Percentiles rank a stretch among this genome's conserved stretches.
These are phyloP conservation scores for Lysandra bellargus DNA, from an alignment of 2,888 invertebrate species.

Conservation along the genomic window DNA sequence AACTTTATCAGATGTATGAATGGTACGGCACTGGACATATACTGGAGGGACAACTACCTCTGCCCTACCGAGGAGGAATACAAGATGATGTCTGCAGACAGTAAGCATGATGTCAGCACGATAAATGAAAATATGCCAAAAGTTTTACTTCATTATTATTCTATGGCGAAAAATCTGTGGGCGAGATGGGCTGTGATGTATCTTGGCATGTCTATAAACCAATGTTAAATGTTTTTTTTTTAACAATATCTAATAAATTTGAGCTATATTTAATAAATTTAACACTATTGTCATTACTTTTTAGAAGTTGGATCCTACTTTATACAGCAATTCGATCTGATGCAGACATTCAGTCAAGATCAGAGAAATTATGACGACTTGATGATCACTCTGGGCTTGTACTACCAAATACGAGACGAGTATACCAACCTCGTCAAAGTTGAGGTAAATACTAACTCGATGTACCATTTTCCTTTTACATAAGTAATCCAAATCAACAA, in stretches of 20 bases:
- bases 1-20: slow-evolving; percentile 18
- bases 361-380: slow-evolving; percentile 10
- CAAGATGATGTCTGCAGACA: slow-evolving; percentile 34
- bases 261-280: neutral
- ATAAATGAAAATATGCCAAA: too few species aligned
- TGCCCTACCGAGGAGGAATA: slow-evolving; percentile 39
- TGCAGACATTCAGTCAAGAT: slow-evolving; percentile 28
- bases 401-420: slow-evolving; percentile 27
- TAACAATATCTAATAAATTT: too few species aligned
- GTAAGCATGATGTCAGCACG: slow-evolving; percentile 31
- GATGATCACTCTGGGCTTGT: neutral
- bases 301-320: slow-evolving; percentile 10
- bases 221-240: too few species aligned
- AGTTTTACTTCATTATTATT: too few species aligned
- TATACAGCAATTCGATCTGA: neutral
- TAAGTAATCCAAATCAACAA: too few species aligned
- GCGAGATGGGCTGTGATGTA: too few species aligned
- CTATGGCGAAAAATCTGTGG: too few species aligned
- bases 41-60: slow-evolving; percentile 37
- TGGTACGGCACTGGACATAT: slow-evolving; percentile 38
- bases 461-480: too few species aligned
- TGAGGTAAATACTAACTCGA: neutral
- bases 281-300: neutral
- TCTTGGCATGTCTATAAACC: too few species aligned
- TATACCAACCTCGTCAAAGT: slow-evolving; percentile 20